Evolutionary conservation across 2,113 vertebrate species (phyloP).

Genomic region (Rostratula benghalensis): DNA sequence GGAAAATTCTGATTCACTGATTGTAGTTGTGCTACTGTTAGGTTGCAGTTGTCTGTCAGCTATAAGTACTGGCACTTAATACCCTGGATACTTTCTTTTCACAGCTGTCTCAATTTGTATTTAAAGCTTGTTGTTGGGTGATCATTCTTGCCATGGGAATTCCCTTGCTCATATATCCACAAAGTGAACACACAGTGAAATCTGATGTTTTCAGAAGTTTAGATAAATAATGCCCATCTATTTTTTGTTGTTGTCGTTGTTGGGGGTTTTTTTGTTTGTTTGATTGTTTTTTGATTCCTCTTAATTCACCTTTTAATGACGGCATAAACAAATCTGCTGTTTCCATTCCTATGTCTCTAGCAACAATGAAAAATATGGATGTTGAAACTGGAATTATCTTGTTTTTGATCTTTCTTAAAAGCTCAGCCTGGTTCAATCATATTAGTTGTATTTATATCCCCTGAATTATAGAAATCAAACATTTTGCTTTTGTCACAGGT

Average conservation of each 20-base stretch:
- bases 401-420: background rate
- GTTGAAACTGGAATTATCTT: background rate
- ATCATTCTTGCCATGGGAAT: background rate
- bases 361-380: background rate
- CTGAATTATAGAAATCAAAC: background rate
- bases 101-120: background rate
- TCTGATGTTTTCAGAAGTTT: slow-evolving; percentile 27
- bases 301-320: background rate
- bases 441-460: background rate
- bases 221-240: background rate
- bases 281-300: background rate
- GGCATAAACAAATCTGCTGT: background rate
- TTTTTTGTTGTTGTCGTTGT: too few relatives aligned
- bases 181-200: background rate
- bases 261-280: background rate
- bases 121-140: slow-evolving; percentile 16
- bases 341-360: background rate
- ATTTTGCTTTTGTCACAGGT: background rate
- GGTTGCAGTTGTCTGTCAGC: slow-evolving; percentile 16
- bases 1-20: background rate
- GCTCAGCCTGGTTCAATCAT: background rate
- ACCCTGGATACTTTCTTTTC: background rate
- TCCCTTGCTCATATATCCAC: background rate
- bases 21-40: slow-evolving; percentile 6
- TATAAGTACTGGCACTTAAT: background rate